Percentiles rank a stretch among this genome's conserved stretches.
Evolutionary conservation across 35 echinoderm and acorn worm genomes (phyloP).

Genomic region (Acanthaster planci): DNA sequence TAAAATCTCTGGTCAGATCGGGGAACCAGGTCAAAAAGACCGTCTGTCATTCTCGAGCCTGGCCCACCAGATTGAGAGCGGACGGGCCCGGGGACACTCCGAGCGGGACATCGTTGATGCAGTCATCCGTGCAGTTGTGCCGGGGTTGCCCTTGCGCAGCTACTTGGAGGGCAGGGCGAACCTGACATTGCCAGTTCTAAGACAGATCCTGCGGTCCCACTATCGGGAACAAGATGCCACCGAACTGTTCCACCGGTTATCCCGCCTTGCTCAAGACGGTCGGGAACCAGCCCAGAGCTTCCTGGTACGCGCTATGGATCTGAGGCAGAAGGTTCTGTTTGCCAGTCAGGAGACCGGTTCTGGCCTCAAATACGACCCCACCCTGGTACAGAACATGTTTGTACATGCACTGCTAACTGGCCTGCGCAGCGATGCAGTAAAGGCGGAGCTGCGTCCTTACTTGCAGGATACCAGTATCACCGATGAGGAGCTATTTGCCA

Average conservation of each 20-base stretch:
- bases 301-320: conserved; percentile 53
- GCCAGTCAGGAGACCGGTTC: conserved; percentile 8
- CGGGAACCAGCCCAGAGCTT: conserved; percentile 43
- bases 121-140: conserved; percentile 14
- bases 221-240: conserved; percentile 52
- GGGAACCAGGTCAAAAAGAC: no score
- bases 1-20: no score
- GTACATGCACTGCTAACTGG: conserved; percentile 58
- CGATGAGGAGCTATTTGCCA: conserved; percentile 36
- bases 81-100: background rate
- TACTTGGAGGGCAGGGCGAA: conserved; percentile 33
- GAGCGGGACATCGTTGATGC: conserved; percentile 33
- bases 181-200: background rate
- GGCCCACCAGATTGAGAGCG: conserved; percentile 44
- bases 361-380: conserved; percentile 37
- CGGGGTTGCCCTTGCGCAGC: background rate
- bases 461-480: background rate
- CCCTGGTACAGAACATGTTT: conserved; percentile 52
- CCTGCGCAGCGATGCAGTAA: conserved; percentile 27
- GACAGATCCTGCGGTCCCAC: conserved; percentile 12
- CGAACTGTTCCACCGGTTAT: conserved; percentile 53
- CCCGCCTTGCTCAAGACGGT: background rate
- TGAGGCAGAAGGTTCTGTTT: conserved; percentile 39
- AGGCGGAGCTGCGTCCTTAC: conserved; percentile 32
- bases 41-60: conserved; percentile 33